Evolutionary conservation across 30 jellyfish, hydroid and myxozoan genomes (phyloP), one percentile per base, ranked within the genome.

Genomic region (Cassiopea xamachana): DNA sequence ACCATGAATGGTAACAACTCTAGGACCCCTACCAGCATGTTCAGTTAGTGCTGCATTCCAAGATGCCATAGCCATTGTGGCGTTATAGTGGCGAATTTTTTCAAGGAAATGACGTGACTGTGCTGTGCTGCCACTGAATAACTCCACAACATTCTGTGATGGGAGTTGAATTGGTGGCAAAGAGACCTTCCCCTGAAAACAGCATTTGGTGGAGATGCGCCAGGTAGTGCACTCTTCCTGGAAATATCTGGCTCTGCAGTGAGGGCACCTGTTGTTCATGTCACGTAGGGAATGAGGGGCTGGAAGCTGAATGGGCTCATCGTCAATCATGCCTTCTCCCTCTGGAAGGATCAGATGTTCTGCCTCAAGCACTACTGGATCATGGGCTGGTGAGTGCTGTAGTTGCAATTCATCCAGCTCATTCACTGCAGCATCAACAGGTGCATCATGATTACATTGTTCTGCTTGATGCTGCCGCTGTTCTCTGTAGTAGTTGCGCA

Each of bases 21-120:
- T 69, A 3, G 92, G 92, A 8, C 93, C 84, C 1, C 93, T 73
- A 72, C 81, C 89, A 48, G 89, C 60, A 74, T 48, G 93, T n/a
- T 60, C 55, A 16, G 49, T 48, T 18, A 85, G 12, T 55, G 87
- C 48, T 16, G 93, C 93, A 73, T 74, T 73, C 88, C 88, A 85
- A 75, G 59, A 27, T 27, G 39, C 39, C 39, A 27, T 27, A 27
- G 39, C 39, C 39, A 27, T 27, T 27, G 39, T 27, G 39, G 39
- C 39, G 39, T 27, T 27, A 27, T 27, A 27, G 39, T 27, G 39
- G 39, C 39, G 39, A 27, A 87, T 87, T 50, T 85, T 1, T 58
- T 85, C 67, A 1, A 58, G 39, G 82, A 60, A 82, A 85, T 82
- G 89, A 7, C 79, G 69, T 59, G 69, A 59, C 8, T 59, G 8